A percentile compares a stretch with the other conserved stretches of the same genome.
phyloP scores from a whole-genome alignment of 2,113 vertebrate genomes.

The Centrocercus urophasianus region DNA sequence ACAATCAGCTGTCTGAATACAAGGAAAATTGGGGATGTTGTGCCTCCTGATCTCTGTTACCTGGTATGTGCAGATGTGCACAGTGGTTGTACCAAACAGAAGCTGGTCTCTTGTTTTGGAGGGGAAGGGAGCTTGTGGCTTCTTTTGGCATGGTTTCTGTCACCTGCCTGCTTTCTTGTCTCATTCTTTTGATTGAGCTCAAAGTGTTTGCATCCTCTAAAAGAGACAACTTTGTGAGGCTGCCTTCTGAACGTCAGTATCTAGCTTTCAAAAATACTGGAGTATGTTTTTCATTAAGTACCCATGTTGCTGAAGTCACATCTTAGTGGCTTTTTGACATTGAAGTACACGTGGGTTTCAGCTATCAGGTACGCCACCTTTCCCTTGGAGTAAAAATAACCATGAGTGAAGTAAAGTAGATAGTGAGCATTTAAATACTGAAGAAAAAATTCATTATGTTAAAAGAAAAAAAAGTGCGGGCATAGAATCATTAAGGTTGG shows the following conservation, averaged over 20 bases:
- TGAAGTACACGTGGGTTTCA: not conserved
- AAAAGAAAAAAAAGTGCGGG: not conserved
- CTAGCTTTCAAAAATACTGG: not conserved
- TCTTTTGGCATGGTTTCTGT: not conserved
- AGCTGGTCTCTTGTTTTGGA: not conserved
- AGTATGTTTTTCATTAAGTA: not conserved
- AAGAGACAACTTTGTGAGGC: not conserved
- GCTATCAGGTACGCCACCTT: slow-evolving; percentile 22
- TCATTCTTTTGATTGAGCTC: not conserved
- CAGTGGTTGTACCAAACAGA: not conserved
- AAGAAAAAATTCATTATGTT: not conserved
- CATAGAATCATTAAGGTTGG: not conserved
- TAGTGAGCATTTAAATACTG: not conserved
- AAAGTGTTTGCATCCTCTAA: not conserved
- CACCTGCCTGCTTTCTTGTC: not conserved
- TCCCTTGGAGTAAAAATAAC: slow-evolving; percentile 46
- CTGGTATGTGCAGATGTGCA: not conserved
- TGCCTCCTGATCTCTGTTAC: not conserved
- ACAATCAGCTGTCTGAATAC: not conserved
- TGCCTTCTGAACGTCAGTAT: accelerated
- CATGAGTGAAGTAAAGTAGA: not conserved
- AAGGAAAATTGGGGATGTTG: accelerated
- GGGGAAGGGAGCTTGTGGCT: not conserved
- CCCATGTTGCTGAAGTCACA: not conserved
- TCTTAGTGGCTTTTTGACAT: not conserved